Conservation (phyloP, 1,140 invertebrate species). For the Mizuhopecten yessoensis region DNA sequence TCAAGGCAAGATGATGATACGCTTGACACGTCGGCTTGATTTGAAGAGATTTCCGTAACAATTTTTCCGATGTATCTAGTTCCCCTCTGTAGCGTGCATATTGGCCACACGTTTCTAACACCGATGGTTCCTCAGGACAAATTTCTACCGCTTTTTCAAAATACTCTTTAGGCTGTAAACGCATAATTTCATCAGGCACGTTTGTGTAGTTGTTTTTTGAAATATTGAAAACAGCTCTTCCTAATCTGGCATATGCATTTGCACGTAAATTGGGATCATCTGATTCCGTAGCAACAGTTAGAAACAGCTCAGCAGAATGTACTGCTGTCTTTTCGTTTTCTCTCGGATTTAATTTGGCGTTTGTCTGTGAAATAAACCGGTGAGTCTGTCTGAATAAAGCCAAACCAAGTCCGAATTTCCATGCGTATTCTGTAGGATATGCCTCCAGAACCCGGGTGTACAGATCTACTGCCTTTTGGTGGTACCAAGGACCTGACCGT, state of each 20-base stretch:
- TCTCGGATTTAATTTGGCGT: not conserved
- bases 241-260: not conserved
- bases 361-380: not conserved
- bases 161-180: not conserved
- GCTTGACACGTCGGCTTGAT: too few species aligned
- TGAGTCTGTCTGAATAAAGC: too few species aligned
- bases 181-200: not conserved
- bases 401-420: too few species aligned
- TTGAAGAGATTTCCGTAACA: too few species aligned
- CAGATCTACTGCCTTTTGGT: too few species aligned
- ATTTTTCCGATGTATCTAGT: too few species aligned
- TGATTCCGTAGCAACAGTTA: not conserved
- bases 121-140: not conserved
- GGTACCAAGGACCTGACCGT: too few species aligned
- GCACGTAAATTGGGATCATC: not conserved
- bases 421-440: too few species aligned
- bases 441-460: too few species aligned
- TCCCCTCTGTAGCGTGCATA: not conserved
- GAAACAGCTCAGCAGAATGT: not conserved
- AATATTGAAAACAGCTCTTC: not conserved
- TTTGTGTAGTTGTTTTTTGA: not conserved
- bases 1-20: too few species aligned
- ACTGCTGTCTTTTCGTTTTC: not conserved
- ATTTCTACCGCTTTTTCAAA: not conserved
- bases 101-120: not conserved